A percentile compares a stretch with the other conserved stretches of the same genome.
Evolutionary conservation across 1,140 invertebrate species (phyloP).

Genomic region (Maconellicoccus hirsutus): DNA sequence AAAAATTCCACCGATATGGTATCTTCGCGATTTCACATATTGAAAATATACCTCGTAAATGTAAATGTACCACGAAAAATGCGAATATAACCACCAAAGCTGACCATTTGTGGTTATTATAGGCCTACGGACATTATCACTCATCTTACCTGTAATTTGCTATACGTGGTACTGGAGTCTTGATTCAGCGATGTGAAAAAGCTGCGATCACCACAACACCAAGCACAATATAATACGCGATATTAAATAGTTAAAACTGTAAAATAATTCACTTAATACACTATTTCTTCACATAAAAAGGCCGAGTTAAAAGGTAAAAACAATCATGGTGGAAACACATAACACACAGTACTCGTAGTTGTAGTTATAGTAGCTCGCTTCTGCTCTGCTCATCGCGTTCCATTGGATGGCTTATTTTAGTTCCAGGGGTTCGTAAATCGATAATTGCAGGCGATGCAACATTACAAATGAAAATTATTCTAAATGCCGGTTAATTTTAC

Average conservation of each 20-base stretch:
- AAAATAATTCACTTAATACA: background rate
- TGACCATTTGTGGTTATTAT: background rate
- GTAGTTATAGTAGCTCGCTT: conserved; percentile 14
- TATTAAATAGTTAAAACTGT: conserved; percentile 8
- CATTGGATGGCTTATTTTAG: conserved; percentile 1
- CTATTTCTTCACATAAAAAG: background rate
- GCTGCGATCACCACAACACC: background rate
- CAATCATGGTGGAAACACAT: conserved; percentile 18
- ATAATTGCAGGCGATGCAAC: background rate
- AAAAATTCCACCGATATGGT: background rate
- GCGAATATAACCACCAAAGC: background rate
- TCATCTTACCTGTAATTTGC: background rate
- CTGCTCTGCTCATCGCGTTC: background rate
- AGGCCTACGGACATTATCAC: background rate
- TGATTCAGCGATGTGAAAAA: background rate
- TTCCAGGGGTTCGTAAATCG: conserved; percentile 18
- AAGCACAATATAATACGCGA: background rate
- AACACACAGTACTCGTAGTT: conserved; percentile 12
- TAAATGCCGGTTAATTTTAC: background rate
- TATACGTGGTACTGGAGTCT: background rate
- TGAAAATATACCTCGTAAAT: background rate
- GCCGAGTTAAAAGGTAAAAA: background rate
- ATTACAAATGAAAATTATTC: background rate
- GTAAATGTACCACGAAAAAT: background rate
- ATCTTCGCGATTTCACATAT: background rate